phyloP scores from a whole-genome alignment of 2,888 invertebrate species.

The Cantharis nigra region DNA sequence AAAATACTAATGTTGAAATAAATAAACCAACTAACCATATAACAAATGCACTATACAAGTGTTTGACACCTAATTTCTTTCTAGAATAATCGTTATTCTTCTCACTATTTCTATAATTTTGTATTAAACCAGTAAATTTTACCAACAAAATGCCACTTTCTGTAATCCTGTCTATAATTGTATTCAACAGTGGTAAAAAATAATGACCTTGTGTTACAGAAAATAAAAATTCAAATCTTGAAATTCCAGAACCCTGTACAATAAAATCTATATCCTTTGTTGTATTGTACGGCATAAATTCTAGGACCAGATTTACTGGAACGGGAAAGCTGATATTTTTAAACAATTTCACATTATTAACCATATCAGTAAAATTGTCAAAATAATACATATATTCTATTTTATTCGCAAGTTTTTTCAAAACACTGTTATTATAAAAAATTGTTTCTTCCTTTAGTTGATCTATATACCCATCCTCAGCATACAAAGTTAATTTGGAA shows the following conservation, averaged over 20 bases:
- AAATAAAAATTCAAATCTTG: not conserved
- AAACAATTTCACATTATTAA: not conserved
- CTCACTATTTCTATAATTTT: not conserved
- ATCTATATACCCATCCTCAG: not conserved
- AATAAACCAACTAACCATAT: not conserved
- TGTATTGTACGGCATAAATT: not conserved
- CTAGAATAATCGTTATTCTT: not conserved
- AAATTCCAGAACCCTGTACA: not conserved
- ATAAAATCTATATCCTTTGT: not conserved
- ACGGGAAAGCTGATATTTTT: not conserved
- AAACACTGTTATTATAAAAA: not conserved
- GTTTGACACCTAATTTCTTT: not conserved
- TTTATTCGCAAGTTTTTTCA: not conserved
- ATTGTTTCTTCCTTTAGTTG: not conserved
- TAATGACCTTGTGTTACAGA: not conserved
- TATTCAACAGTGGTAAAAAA: not conserved
- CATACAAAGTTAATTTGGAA: not conserved
- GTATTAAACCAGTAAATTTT: not conserved
- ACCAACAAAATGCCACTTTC: not conserved
- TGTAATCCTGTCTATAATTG: not conserved
- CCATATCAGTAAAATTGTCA: not conserved
- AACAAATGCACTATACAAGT: not conserved
- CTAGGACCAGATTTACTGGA: not conserved
- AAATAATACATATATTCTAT: no score
- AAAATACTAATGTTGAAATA: not conserved